Percentiles rank a stretch among this genome's conserved stretches.
Conservation (phyloP, 30 jellyfish, hydroid and myxozoan genomes). For the Rhopilema esculentum region DNA sequence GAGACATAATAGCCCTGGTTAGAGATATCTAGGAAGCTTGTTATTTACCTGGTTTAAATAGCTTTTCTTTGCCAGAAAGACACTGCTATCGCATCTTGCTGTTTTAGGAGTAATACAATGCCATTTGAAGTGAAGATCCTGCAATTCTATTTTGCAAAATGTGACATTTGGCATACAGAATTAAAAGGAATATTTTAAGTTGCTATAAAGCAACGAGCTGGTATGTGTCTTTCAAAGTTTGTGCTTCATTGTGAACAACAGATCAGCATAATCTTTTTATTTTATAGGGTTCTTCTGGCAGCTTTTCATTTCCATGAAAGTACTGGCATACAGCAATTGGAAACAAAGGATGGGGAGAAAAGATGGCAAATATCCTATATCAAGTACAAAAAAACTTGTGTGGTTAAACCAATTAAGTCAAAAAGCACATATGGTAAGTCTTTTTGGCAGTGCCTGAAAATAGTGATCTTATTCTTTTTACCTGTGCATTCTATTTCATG, state of each 20-base stretch:
- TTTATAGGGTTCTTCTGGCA: conserved; percentile 8
- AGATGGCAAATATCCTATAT: conserved; percentile 26
- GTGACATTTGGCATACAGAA: too few species aligned
- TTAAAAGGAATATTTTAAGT: too few species aligned
- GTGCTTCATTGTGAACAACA: not conserved
- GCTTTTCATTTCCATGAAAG: conserved; percentile 31
- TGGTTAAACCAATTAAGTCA: conserved; percentile 13
- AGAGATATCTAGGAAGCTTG: not conserved
- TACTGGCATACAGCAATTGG: conserved; percentile 1
- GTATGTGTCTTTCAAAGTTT: not conserved
- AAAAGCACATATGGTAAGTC: conserved; percentile 31
- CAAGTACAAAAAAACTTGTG: conserved; percentile 26
- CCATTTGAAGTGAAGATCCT: too few species aligned
- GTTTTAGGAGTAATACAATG: too few species aligned
- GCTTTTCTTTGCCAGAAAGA: too few species aligned
- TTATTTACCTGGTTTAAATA: too few species aligned
- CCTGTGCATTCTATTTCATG: too few species aligned
- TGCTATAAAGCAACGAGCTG: not conserved
- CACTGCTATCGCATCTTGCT: too few species aligned
- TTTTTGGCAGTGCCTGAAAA: too few species aligned
- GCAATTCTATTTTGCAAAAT: too few species aligned
- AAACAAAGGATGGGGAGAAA: conserved; percentile 29
- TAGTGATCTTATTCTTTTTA: too few species aligned
- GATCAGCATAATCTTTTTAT: not conserved
- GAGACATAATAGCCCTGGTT: not conserved